Evolutionary conservation across 2,113 vertebrate genomes (phyloP).

Genomic region (Nothocercus nigrocapillus): DNA sequence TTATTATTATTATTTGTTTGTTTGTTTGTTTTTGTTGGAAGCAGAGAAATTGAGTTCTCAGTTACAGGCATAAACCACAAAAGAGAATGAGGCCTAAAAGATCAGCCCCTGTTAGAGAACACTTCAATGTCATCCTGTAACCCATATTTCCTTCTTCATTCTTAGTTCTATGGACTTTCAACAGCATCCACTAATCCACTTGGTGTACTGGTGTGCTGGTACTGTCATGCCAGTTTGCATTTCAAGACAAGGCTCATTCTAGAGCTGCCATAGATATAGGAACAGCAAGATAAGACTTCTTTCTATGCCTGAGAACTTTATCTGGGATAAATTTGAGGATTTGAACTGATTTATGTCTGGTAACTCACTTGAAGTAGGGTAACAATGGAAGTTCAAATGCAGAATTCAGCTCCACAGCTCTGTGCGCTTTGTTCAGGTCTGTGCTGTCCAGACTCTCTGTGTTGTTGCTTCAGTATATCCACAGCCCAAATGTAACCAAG

Average conservation of each 20-base stretch:
- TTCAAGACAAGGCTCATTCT: neutral
- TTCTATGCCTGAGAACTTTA: neutral
- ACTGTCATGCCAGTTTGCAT: neutral
- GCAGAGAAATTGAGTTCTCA: constrained; percentile 43
- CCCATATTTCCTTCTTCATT: neutral
- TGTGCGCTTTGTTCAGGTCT: neutral
- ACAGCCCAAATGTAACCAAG: accelerated
- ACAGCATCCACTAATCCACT: neutral
- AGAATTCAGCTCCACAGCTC: neutral
- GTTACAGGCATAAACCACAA: constrained; percentile 39
- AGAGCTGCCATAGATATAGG: neutral
- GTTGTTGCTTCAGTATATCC: accelerated
- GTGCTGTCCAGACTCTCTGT: neutral
- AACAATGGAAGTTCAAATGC: neutral
- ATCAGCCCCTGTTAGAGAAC: neutral
- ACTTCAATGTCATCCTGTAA: neutral
- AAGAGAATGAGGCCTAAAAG: neutral
- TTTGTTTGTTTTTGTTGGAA: neutral
- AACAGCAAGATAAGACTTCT: neutral
- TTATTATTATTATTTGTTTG: too few relatives aligned
- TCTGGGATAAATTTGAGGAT: neutral
- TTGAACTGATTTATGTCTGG: neutral
- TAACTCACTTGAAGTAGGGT: neutral
- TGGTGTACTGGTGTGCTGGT: neutral
- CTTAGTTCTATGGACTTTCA: neutral